Percentiles rank a stretch among this genome's conserved stretches.
These are phyloP conservation scores for Chiroxiphia lanceolata DNA, from an alignment of 2,797 vertebrate species.

Conservation along the genomic window DNA sequence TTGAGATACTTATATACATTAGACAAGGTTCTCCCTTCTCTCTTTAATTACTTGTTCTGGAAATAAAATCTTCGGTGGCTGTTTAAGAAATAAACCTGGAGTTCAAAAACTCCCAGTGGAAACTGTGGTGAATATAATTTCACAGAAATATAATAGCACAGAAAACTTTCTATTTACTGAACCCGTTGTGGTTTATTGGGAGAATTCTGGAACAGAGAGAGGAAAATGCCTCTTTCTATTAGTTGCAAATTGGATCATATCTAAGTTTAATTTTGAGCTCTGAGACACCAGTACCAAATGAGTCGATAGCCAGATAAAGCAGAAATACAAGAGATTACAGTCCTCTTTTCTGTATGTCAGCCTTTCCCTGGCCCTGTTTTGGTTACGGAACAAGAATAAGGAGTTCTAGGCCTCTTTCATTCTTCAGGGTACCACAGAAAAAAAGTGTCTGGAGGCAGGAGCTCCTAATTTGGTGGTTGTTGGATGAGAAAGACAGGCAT, in stretches of 20 bases:
- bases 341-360: not conserved
- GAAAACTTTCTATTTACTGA: slow-evolving; percentile 18
- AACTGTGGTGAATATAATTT: slow-evolving; percentile 29
- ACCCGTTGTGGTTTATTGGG: not conserved
- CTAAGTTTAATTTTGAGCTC: not conserved
- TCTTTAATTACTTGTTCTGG: slow-evolving; percentile 53
- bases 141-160: not conserved
- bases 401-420: not conserved
- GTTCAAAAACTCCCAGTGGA: slow-evolving; percentile 30
- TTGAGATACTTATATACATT: not conserved
- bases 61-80: not conserved
- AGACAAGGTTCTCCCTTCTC: not conserved
- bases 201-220: not conserved
- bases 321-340: not conserved
- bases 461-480: not conserved
- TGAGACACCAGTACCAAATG: not conserved
- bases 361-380: not conserved
- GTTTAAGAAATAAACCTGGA: slow-evolving; percentile 32
- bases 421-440: not conserved
- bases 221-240: not conserved
- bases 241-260: not conserved
- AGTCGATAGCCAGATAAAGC: not conserved
- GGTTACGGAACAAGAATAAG: not conserved
- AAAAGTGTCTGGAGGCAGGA: not conserved
- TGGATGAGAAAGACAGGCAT: not conserved